Percentiles rank a stretch among this genome's conserved stretches.
phyloP scores from a whole-genome alignment of 2,797 vertebrate genomes.

The Serranus cabrilla region DNA sequence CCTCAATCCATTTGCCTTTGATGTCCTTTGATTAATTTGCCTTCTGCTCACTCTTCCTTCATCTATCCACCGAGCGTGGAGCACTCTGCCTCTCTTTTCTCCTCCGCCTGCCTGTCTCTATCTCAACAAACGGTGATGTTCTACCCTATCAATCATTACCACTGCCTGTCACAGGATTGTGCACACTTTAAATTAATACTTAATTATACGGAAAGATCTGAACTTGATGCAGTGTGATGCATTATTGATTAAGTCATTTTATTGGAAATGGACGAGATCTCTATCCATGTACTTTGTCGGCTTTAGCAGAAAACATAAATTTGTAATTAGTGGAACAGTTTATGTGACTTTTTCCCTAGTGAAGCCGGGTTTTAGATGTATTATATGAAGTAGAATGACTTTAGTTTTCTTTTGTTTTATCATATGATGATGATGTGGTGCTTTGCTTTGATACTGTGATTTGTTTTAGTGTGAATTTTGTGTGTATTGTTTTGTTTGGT shows the following conservation, averaged over 20 bases:
- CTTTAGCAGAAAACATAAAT: not conserved
- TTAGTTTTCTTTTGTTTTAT: no score
- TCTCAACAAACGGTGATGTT: constrained; percentile 20
- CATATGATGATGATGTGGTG: no score
- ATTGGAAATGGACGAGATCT: not conserved
- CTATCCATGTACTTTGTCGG: not conserved
- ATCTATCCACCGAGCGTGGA: constrained; percentile 56
- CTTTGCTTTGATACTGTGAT: no score
- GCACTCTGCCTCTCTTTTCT: constrained; percentile 35
- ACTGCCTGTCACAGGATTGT: not conserved
- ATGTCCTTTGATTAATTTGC: constrained; percentile 85
- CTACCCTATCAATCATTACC: not conserved
- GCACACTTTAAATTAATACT: not conserved
- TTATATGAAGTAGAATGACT: no score
- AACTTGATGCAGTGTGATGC: not conserved
- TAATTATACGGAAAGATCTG: not conserved
- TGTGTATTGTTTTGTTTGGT: no score
- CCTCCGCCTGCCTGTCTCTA: constrained; percentile 27
- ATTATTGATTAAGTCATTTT: not conserved
- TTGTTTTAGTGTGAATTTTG: no score
- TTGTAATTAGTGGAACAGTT: not conserved
- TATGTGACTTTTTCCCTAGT: not conserved
- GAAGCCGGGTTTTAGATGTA: no score
- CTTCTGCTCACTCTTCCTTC: constrained; percentile 69
- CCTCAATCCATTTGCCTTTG: constrained; percentile 76